Conservation (phyloP, 2,797 vertebrate species). For the Coilia nasus region DNA sequence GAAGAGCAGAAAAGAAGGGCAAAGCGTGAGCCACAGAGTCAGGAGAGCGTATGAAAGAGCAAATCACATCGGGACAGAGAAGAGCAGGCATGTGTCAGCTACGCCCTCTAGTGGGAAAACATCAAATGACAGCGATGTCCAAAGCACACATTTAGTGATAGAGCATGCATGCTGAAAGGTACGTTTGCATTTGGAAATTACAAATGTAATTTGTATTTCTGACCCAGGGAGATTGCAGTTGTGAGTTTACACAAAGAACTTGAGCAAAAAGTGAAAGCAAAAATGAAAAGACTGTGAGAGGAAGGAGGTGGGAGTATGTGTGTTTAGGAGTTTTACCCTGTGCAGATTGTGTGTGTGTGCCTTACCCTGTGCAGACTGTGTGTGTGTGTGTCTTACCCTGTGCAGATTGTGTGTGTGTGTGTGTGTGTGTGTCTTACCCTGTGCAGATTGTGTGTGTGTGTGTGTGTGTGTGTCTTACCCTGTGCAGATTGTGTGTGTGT, state of each 20-base stretch:
- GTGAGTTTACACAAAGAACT: too few species aligned
- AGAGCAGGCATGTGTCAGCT: background rate
- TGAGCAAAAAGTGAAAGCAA: too few species aligned
- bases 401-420: too few species aligned
- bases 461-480: too few species aligned
- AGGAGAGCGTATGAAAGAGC: background rate
- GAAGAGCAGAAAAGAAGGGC: background rate
- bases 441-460: too few species aligned
- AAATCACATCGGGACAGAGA: background rate
- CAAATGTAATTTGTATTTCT: too few species aligned
- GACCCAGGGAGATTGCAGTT: too few species aligned
- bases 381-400: too few species aligned
- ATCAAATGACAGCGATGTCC: background rate
- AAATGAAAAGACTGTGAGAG: background rate
- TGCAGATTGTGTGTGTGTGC: conserved; percentile 46
- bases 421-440: too few species aligned
- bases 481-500: too few species aligned
- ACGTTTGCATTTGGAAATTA: background rate
- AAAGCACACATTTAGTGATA: background rate
- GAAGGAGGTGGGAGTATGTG: background rate
- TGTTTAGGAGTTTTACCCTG: background rate
- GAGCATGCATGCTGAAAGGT: background rate
- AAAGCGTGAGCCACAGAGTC: background rate
- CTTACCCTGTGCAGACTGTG: too few species aligned
- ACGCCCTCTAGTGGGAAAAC: background rate